Percentiles rank a stretch among this genome's conserved stretches.
Conservation (phyloP, 2,113 vertebrate species). For the Chloroceryle aenea region DNA sequence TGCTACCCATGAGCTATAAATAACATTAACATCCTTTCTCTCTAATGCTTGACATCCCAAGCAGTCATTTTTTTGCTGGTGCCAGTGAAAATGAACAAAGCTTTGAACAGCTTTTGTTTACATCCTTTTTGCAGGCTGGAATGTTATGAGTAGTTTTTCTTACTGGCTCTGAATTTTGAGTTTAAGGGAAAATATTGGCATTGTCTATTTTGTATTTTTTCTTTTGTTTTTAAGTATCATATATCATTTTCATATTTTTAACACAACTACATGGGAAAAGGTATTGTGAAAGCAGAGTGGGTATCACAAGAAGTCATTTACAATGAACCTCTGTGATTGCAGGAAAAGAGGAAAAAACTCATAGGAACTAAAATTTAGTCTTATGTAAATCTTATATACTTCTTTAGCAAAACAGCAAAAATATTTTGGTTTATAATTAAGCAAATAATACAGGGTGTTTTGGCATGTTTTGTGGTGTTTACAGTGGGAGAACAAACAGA, state of each 20-base stretch:
- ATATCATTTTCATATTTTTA: neutral
- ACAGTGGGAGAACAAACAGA: neutral
- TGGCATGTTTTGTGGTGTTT: neutral
- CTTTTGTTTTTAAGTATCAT: neutral
- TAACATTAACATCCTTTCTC: neutral
- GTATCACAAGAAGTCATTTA: neutral
- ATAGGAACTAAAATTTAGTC: neutral
- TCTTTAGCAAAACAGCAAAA: neutral
- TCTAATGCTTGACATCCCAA: neutral
- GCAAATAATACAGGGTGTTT: neutral
- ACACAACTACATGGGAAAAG: neutral
- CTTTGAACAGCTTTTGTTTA: conserved; percentile 9
- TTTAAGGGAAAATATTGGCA: neutral
- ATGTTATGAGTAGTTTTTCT: neutral
- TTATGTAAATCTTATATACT: neutral
- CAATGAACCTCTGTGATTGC: neutral
- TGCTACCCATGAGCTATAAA: conserved; percentile 6
- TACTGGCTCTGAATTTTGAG: neutral
- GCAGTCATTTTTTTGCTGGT: neutral
- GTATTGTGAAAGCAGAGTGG: neutral
- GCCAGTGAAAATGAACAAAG: conserved; percentile 4
- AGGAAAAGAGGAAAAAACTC: neutral
- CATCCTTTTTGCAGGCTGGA: neutral
- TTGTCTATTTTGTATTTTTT: neutral
- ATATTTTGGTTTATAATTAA: neutral